Percentiles rank a stretch among this genome's conserved stretches.
These are phyloP conservation scores for Loris lydekkerianus DNA, from an alignment of 2,797 vertebrate genomes.

Conservation along the genomic window DNA sequence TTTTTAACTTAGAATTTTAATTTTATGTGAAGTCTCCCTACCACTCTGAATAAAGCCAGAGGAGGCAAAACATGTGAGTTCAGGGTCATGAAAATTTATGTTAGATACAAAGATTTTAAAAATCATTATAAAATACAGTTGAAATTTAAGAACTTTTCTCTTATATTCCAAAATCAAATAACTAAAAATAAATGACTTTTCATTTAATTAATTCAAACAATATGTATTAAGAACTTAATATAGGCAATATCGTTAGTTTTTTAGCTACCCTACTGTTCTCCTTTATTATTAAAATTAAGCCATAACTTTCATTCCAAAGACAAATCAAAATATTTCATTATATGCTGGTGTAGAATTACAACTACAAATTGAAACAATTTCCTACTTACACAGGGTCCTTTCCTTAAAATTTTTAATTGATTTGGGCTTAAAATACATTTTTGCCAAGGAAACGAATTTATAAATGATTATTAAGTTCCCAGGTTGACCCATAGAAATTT, in stretches of 20 bases:
- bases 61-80: slow-evolving; percentile 45
- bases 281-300: slow-evolving; percentile 70
- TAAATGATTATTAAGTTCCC: slow-evolving; percentile 68
- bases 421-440: slow-evolving; percentile 72
- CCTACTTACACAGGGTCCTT: slow-evolving; percentile 64
- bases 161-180: slow-evolving; percentile 61
- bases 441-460: slow-evolving; percentile 65
- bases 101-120: slow-evolving; percentile 34
- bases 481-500: slow-evolving; percentile 66
- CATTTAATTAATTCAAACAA: slow-evolving; percentile 64
- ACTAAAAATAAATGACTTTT: slow-evolving; percentile 64
- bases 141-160: slow-evolving; percentile 38
- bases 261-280: slow-evolving; percentile 42
- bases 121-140: slow-evolving; percentile 35
- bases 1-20: slow-evolving; percentile 3
- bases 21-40: slow-evolving; percentile 44
- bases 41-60: slow-evolving; percentile 52
- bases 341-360: slow-evolving; percentile 64
- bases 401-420: slow-evolving; percentile 67
- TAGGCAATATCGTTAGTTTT: slow-evolving; percentile 55
- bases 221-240: slow-evolving; percentile 59
- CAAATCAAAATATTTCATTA: slow-evolving; percentile 73
- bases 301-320: slow-evolving; percentile 67
- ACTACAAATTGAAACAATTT: slow-evolving; percentile 77
- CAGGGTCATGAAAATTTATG: slow-evolving; percentile 38